phyloP scores from a whole-genome alignment of 2,888 invertebrate species.

The Tinea semifulvella region DNA sequence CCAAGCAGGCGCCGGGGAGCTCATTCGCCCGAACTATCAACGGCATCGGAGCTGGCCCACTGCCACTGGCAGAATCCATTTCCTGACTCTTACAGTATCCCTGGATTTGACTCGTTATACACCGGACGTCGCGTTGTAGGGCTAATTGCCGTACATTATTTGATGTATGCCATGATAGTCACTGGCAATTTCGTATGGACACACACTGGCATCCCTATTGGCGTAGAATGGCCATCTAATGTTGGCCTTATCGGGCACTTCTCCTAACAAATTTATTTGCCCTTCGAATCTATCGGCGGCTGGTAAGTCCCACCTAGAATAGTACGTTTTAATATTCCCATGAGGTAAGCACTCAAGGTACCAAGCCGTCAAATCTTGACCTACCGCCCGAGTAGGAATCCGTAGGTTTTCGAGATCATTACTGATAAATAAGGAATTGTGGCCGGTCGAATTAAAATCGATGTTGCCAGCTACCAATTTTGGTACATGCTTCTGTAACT shows the following conservation, averaged over 20 bases:
- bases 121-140: too few relatives aligned
- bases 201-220: too few relatives aligned
- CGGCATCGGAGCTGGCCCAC: too few relatives aligned
- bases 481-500: not conserved
- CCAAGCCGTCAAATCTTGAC: not conserved
- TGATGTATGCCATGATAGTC: too few relatives aligned
- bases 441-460: not conserved
- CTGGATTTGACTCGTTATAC: too few relatives aligned
- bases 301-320: not conserved
- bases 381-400: not conserved
- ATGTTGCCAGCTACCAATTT: not conserved
- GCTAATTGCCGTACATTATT: too few relatives aligned
- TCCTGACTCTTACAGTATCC: too few relatives aligned
- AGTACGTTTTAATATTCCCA: not conserved
- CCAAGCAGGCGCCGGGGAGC: too few relatives aligned
- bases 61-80: too few relatives aligned
- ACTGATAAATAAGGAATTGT: not conserved
- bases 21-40: too few relatives aligned
- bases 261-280: not conserved
- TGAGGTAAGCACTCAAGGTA: not conserved
- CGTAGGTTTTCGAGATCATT: not conserved
- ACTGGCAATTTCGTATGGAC: too few relatives aligned
- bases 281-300: not conserved
- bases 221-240: too few relatives aligned
- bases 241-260: not conserved